These are phyloP conservation scores for Cerceris rybyensis DNA, from an alignment of 2,888 invertebrate genomes.

Conservation along the genomic window DNA sequence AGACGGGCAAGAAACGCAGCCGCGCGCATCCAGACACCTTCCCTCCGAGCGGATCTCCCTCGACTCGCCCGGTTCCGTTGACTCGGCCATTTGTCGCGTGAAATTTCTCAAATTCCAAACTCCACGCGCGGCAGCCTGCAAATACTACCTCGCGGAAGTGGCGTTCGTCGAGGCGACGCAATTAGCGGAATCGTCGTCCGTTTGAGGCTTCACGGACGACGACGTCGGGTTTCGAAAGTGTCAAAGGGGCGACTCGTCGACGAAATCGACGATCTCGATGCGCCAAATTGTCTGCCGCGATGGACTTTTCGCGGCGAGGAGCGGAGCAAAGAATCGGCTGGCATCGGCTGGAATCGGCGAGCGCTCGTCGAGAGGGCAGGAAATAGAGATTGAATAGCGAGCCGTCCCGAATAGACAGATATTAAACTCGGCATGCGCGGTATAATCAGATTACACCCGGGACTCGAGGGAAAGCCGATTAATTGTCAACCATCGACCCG, in stretches of 20 bases:
- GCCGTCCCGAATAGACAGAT: slow-evolving; percentile 29
- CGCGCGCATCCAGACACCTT: background rate
- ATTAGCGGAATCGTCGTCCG: no score
- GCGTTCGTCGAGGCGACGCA: no score
- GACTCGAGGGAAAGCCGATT: slow-evolving; percentile 46
- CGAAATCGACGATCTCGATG: slow-evolving; percentile 1
- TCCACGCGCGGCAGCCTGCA: no score
- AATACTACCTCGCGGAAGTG: no score
- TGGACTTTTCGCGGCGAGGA: slow-evolving; percentile 22
- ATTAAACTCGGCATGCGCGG: slow-evolving; percentile 40
- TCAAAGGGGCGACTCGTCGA: no score
- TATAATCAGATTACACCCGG: slow-evolving; percentile 46
- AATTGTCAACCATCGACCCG: slow-evolving; percentile 27
- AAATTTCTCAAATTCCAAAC: no score
- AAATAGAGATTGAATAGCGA: slow-evolving; percentile 25
- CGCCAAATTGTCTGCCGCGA: background rate
- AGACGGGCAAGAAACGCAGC: slow-evolving; percentile 30
- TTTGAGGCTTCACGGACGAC: no score
- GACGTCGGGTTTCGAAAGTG: no score
- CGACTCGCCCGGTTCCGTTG: no score
- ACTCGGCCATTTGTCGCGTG: no score
- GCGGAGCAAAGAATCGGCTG: background rate
- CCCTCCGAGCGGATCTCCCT: no score
- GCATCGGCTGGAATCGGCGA: background rate
- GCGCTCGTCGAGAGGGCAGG: background rate